Conservation (phyloP, 2,797 vertebrate species). For the Spheniscus humboldti region DNA sequence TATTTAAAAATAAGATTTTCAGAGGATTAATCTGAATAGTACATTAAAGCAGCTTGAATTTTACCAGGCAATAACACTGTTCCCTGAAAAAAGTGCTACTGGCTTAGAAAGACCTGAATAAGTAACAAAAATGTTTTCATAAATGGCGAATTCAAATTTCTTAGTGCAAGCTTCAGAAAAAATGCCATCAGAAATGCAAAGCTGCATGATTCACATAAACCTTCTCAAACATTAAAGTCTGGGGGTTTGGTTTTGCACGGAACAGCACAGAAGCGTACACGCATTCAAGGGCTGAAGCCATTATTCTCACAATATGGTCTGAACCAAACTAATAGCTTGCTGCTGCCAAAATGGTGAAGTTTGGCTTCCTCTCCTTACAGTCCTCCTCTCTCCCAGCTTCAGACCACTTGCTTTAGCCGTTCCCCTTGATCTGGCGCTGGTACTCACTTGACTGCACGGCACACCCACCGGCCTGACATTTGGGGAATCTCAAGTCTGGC, state of each 20-base stretch:
- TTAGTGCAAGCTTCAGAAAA: background rate
- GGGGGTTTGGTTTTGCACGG: background rate
- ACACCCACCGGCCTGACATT: too few species aligned
- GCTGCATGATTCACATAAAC: background rate
- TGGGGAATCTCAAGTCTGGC: background rate
- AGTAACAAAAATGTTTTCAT: background rate
- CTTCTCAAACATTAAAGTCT: background rate
- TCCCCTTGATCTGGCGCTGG: fast-evolving
- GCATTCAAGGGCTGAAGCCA: background rate
- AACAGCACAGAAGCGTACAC: background rate
- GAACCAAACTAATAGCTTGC: background rate
- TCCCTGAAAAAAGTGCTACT: background rate
- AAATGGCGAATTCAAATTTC: background rate
- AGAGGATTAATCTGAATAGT: background rate
- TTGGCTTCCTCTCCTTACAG: background rate
- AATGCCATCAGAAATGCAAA: background rate
- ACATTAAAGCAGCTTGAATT: background rate
- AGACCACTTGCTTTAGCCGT: fast-evolving
- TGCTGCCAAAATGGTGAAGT: background rate
- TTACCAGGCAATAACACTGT: background rate
- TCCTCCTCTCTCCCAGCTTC: background rate
- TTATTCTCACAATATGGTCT: background rate
- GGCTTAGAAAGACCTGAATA: background rate
- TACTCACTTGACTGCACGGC: background rate
- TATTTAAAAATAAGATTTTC: background rate